Evolutionary conservation across 1,140 invertebrate genomes (phyloP), one percentile per base, ranked within the genome.

Genomic region (Mycetomoellerius zeteki): DNA sequence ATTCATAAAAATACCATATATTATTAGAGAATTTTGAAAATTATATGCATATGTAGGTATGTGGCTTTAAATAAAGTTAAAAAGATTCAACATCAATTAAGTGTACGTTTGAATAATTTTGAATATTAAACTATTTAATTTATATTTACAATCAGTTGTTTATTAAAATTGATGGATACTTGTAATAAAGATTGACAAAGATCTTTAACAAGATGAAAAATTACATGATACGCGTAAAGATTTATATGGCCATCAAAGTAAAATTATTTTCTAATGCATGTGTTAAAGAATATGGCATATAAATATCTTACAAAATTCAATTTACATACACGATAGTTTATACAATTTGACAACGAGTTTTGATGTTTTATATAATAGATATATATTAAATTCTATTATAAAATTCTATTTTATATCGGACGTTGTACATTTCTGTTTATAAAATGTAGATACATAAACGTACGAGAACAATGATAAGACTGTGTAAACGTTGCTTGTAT

Each of bases 401-500:
- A 58, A 62, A 76, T 37, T 62, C 7, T 37, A 27, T 60, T 14
- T 1, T 16, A n/a, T 72, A 5, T 21, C 21, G 52, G 21, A 1
- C 4, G 19, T 58, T 50, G 56, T 84, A 67, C 19, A 2, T 33
- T 65, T 24, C 1, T 0, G 3, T 69, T 27, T 89, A 91, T 56
- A 8, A 56, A 73, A 92, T 88, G 88, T 88, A 50, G 3, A 50
- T 50, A 93, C 89, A 89, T 86, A 90, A 90, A 92, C 90, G 58
- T 76, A 80, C 78, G 85, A 64, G 87, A 87, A 76, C 43, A 75
- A 65, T 54, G 43, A 37, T 47, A 27, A 78, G 10, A n/a, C 67
- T 47, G 24, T 30, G 60, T 37, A 82, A 24, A n/a, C 14, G 72
- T 72, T 92, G 91, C 91, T 93, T 93, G 88, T 69, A 88, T 92